These are phyloP conservation scores for Pangasius mekongensis DNA, from an alignment of 2,797 vertebrate species.

Conservation along the genomic window DNA sequence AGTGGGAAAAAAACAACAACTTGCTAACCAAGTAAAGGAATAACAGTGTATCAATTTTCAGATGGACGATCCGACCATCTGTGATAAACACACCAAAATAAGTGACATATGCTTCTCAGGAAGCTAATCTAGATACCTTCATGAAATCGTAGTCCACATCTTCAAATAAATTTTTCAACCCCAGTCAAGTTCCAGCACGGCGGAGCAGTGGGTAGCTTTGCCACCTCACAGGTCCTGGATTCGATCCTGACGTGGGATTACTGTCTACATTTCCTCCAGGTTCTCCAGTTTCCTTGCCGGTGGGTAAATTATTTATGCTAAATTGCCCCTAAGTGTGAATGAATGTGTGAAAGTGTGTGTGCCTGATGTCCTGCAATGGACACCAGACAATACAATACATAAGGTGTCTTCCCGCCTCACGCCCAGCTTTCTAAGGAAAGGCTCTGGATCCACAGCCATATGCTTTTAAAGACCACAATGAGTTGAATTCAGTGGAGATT, in stretches of 20 bases:
- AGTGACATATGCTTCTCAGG: not conserved
- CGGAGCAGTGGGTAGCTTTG: not conserved
- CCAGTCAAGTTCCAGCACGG: not conserved
- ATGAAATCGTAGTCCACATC: not conserved
- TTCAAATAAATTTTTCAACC: not conserved
- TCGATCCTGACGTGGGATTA: not conserved
- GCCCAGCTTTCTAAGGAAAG: no score
- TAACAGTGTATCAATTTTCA: not conserved
- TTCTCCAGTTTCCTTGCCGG: not conserved
- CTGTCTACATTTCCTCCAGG: not conserved
- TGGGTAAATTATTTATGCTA: not conserved
- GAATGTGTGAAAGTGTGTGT: not conserved
- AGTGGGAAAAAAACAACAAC: no score
- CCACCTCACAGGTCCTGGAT: not conserved
- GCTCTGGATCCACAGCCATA: not conserved
- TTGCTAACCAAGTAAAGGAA: not conserved
- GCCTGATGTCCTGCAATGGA: not conserved
- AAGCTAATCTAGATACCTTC: not conserved
- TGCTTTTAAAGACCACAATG: not conserved
- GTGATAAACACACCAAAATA: not conserved
- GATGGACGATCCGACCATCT: not conserved
- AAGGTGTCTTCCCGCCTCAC: no score
- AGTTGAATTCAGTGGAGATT: not conserved
- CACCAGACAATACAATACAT: not conserved
- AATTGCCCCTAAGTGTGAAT: not conserved